phyloP scores from a whole-genome alignment of 2,888 invertebrate genomes.

The Cyrtodaria siliqua region DNA sequence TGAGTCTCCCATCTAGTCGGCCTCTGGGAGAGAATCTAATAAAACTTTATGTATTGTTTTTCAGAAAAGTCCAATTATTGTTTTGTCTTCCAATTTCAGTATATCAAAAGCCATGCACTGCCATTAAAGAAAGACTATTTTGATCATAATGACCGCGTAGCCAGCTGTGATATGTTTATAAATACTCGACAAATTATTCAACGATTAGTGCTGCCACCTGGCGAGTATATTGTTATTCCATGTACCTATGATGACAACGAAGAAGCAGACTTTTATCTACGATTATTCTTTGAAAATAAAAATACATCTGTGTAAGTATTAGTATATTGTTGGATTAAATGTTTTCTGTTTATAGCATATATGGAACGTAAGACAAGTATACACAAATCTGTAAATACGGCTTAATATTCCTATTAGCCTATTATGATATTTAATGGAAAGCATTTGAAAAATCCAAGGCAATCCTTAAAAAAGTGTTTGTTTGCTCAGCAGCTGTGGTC shows the following conservation, averaged over 20 bases:
- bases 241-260: constrained; percentile 98
- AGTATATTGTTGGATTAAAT: neutral
- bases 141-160: constrained; percentile 96
- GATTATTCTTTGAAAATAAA: constrained; percentile 94
- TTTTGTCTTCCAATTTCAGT: constrained; percentile 50
- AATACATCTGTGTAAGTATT: constrained; percentile 76
- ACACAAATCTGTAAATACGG: too few species aligned
- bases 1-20: too few species aligned
- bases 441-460: too few species aligned
- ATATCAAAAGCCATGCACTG: constrained; percentile 57
- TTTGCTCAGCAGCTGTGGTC: too few species aligned
- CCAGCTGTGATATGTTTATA: constrained; percentile 95
- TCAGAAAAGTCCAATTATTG: too few species aligned
- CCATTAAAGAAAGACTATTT: constrained; percentile 95
- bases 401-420: too few species aligned
- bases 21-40: too few species aligned
- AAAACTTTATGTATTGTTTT: too few species aligned
- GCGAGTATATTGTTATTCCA: constrained; percentile 95
- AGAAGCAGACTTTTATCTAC: constrained; percentile 97
- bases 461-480: too few species aligned
- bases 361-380: too few species aligned
- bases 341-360: too few species aligned
- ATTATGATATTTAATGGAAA: too few species aligned
- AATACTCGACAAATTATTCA: constrained; percentile 96
- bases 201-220: constrained; percentile 96